A percentile compares a stretch with the other conserved stretches of the same genome.
Conservation (phyloP, 2,797 vertebrate genomes). For the Poeciliopsis turneri region DNA sequence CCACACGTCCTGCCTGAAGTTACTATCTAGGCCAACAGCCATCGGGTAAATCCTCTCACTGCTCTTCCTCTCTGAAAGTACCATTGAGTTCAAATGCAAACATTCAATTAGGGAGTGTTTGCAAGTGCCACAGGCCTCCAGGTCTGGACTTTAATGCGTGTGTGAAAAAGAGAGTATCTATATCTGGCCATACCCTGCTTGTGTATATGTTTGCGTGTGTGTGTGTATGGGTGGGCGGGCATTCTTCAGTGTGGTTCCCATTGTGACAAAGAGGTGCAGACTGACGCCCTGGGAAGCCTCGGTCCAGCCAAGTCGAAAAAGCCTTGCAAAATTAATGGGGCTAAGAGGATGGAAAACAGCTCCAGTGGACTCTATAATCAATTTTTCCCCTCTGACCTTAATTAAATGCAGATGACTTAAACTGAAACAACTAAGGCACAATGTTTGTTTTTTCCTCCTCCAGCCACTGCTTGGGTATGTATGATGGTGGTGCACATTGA, state of each 20-base stretch:
- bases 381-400: slow-evolving; percentile 61
- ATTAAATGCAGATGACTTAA: slow-evolving; percentile 60
- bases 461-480: slow-evolving; percentile 59
- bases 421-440: slow-evolving; percentile 46
- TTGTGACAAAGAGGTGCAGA: slow-evolving; percentile 31
- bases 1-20: slow-evolving; percentile 85
- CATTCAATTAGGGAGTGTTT: slow-evolving; percentile 60
- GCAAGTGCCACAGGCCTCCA: slow-evolving; percentile 52
- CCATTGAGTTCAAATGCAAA: slow-evolving; percentile 59
- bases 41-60: slow-evolving; percentile 80
- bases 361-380: slow-evolving; percentile 57
- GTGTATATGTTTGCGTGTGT: neutral
- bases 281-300: slow-evolving; percentile 47
- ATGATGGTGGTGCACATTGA: slow-evolving; percentile 75
- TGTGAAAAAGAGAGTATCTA: slow-evolving; percentile 18
- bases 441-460: slow-evolving; percentile 7
- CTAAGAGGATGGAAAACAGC: slow-evolving; percentile 64
- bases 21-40: slow-evolving; percentile 80
- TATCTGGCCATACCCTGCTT: slow-evolving; percentile 10
- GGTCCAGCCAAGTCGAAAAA: slow-evolving; percentile 58
- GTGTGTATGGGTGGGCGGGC: slow-evolving; percentile 13
- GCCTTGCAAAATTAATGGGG: slow-evolving; percentile 67
- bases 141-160: slow-evolving; percentile 40
- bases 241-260: slow-evolving; percentile 9
- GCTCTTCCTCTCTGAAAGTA: slow-evolving; percentile 66